These are phyloP conservation scores for Vireo griseus DNA, from an alignment of 2,797 vertebrate species.

Conservation along the genomic window DNA sequence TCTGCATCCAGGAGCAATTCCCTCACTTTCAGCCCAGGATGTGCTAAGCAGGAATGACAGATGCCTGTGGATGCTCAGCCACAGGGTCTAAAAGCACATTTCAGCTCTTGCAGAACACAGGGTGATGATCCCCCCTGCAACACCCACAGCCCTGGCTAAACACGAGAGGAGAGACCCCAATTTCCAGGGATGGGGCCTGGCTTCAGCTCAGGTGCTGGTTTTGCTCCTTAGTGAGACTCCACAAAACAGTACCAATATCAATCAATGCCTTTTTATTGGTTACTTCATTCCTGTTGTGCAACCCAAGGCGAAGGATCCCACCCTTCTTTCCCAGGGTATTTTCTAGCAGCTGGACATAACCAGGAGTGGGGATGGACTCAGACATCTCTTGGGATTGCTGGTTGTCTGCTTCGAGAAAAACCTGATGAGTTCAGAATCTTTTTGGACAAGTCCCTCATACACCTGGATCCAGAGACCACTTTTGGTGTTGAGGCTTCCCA, in stretches of 20 bases:
- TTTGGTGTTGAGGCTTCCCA: neutral
- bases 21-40: neutral
- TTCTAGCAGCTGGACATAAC: neutral
- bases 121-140: neutral
- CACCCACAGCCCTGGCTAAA: neutral
- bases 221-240: neutral
- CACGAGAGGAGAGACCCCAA: rapidly evolving
- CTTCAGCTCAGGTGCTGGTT: neutral
- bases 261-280: rapidly evolving
- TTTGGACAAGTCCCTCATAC: rapidly evolving
- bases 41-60: neutral
- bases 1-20: neutral
- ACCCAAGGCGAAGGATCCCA: neutral
- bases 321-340: neutral
- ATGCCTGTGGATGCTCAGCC: neutral
- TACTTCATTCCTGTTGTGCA: neutral
- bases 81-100: neutral
- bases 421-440: neutral
- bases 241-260: rapidly evolving
- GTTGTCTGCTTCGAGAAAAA: neutral
- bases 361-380: neutral
- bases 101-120: neutral
- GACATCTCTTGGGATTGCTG: neutral
- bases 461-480: neutral
- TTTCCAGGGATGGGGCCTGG: neutral